Conservation (phyloP, 1,140 invertebrate species). For the Akabosia matsudoensis region DNA sequence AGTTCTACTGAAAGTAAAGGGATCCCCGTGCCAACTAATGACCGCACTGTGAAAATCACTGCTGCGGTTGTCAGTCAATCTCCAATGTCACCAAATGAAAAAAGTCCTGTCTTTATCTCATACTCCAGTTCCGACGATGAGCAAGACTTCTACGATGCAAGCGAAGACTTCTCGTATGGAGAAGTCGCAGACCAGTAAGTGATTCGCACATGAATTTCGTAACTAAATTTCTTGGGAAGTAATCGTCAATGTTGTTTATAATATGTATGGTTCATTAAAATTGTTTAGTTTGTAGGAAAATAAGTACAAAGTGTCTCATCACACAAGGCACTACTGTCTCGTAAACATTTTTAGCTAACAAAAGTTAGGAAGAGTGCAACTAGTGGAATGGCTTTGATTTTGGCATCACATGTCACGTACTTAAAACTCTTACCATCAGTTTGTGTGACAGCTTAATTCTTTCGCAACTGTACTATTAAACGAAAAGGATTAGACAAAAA, state of each 20-base stretch:
- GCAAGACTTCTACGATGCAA: slow-evolving; percentile 93
- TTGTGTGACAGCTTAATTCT: no score
- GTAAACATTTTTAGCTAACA: no score
- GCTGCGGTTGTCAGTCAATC: slow-evolving; percentile 56
- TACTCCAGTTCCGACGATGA: slow-evolving; percentile 93
- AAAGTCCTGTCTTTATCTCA: slow-evolving; percentile 61
- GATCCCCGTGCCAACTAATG: background rate
- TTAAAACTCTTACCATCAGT: no score
- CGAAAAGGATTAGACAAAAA: no score
- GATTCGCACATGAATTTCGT: background rate
- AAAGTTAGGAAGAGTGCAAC: background rate
- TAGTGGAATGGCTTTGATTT: background rate
- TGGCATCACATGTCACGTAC: no score
- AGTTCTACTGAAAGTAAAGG: slow-evolving; percentile 3
- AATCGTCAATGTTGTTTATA: no score
- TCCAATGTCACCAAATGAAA: slow-evolving; percentile 59
- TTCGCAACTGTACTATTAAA: no score
- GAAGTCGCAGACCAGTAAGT: slow-evolving; percentile 8
- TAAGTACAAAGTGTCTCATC: no score
- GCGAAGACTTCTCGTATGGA: slow-evolving; percentile 60
- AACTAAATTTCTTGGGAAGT: background rate
- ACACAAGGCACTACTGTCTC: no score
- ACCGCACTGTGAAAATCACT: background rate
- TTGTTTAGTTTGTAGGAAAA: no score
- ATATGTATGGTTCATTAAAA: no score